Base-by-base conservation (phyloP, 2,888 invertebrate genomes). In the Allacma fusca region DNA sequence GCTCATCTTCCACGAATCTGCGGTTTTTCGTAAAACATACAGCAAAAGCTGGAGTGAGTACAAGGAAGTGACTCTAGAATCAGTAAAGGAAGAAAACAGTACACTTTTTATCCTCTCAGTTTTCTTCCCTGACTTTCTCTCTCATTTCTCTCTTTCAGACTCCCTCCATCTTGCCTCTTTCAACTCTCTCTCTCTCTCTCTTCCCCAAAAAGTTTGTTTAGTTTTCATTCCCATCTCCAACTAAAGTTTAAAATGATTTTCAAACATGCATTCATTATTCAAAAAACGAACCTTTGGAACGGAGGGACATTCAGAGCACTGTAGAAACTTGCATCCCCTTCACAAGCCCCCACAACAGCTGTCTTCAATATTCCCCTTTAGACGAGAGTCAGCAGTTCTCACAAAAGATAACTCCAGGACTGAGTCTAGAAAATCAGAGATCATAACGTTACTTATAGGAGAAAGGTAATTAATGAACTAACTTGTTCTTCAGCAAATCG, bases 111-210 rank as follows among this genome's bases (percentile, higher is more conserved):
- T 68, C 68, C 21, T 68, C 68, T 26, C 67, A 5, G 29, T 23
- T 64, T 29, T 65, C 65, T 29, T 26, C 43, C n/a, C 16, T 24
- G 13, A 5, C 44, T 44, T 62, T 70, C 62, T 62, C 62, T 12
- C 24, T 24, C 26, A 23, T 44, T 62, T 70, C 62, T 62, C 62
- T 12, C 24, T 24, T 44, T 21, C 29, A n/a, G 13, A 62, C 62
- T 21, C 59, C 73, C 40, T 62, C n/a, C 16, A 62, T 73, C 21
- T 26, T 28, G 24, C 43, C 34, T 23, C 13, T 43, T 34, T 34
- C 40, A 23, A 21, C 72, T 59, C 59, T 62, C 59, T 28, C 26
- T 64, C 73, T 40, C 65, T 28, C 34, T 43, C 40, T 43, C 21
- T 57, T 71, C 44, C n/a, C 19, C 50, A 50, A n/a, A 34, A 50